phyloP scores from a whole-genome alignment of 92 coral and sea anemone genomes.

The Meandrina meandrites region DNA sequence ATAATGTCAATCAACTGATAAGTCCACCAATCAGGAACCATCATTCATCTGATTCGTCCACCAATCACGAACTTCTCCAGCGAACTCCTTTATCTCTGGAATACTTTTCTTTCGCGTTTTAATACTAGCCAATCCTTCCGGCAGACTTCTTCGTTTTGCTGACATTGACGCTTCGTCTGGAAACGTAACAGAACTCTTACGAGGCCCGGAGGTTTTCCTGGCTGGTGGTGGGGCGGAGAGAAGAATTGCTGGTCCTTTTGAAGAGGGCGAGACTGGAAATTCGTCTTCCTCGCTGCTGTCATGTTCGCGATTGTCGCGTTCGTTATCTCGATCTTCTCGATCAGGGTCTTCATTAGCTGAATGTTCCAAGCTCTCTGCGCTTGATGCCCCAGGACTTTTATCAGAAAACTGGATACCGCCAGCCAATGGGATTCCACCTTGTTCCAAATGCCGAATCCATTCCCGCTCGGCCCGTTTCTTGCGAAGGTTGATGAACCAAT shows the following conservation, averaged over 20 bases:
- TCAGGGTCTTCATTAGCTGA: constrained; percentile 77
- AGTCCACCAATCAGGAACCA: neutral
- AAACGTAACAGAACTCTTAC: constrained; percentile 66
- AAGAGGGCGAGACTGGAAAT: constrained; percentile 34
- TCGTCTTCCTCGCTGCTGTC: constrained; percentile 88
- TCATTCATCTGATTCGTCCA: constrained; percentile 47
- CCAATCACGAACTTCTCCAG: constrained; percentile 80
- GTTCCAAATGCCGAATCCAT: constrained; percentile 64
- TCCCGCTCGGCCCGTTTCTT: constrained; percentile 82
- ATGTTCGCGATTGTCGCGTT: constrained; percentile 58
- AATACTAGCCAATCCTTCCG: constrained; percentile 33
- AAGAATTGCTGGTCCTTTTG: constrained; percentile 68
- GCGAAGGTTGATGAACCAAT: constrained; percentile 89
- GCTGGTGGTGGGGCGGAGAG: constrained; percentile 50
- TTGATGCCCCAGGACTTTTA: constrained; percentile 85
- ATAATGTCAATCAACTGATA: neutral
- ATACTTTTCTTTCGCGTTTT: constrained; percentile 53
- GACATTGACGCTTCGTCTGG: constrained; percentile 56
- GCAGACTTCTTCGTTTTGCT: constrained; percentile 38
- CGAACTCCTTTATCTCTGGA: constrained; percentile 64
- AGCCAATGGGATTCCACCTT: constrained; percentile 53
- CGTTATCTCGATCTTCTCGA: constrained; percentile 58
- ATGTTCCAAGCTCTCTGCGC: constrained; percentile 78
- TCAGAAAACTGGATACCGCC: constrained; percentile 52
- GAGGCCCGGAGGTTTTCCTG: constrained; percentile 40